A percentile compares a stretch with the other conserved stretches of the same genome.
phyloP scores from a whole-genome alignment of 2,113 vertebrate genomes.

The Bos javanicus region DNA sequence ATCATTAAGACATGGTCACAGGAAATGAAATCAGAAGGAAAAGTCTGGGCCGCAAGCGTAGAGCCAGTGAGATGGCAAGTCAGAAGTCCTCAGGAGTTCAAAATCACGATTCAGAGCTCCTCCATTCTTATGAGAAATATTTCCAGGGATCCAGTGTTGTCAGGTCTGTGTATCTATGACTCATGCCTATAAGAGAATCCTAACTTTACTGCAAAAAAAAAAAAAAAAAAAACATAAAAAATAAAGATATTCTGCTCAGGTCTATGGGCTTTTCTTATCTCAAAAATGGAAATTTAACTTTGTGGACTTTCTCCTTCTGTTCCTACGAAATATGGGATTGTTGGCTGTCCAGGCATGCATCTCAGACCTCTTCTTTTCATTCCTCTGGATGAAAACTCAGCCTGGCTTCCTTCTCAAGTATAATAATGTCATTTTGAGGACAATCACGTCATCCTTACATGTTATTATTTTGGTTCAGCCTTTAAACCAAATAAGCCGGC shows the following conservation, averaged over 20 bases:
- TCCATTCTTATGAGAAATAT: neutral
- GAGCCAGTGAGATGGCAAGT: neutral
- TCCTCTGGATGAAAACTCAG: rapidly evolving
- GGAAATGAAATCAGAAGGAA: neutral
- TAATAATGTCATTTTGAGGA: neutral
- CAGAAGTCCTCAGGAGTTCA: neutral
- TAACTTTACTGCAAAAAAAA: neutral
- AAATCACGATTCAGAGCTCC: neutral
- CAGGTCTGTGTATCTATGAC: neutral
- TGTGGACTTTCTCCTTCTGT: neutral
- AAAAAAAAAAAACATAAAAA: neutral
- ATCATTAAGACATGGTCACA: too few species aligned
- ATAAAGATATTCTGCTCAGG: neutral
- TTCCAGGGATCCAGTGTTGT: neutral
- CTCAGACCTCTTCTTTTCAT: neutral
- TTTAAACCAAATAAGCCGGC: neutral
- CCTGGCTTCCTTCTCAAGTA: neutral
- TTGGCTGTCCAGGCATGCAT: neutral
- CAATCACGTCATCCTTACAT: neutral
- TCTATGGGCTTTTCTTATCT: neutral
- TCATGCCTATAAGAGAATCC: neutral
- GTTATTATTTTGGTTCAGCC: neutral
- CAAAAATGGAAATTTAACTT: neutral
- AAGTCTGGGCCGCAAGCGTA: too few species aligned
- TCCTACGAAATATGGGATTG: neutral